Percentiles rank a stretch among this genome's conserved stretches.
Conservation (phyloP, 2,113 vertebrate species). For the Tyrannus savana region DNA sequence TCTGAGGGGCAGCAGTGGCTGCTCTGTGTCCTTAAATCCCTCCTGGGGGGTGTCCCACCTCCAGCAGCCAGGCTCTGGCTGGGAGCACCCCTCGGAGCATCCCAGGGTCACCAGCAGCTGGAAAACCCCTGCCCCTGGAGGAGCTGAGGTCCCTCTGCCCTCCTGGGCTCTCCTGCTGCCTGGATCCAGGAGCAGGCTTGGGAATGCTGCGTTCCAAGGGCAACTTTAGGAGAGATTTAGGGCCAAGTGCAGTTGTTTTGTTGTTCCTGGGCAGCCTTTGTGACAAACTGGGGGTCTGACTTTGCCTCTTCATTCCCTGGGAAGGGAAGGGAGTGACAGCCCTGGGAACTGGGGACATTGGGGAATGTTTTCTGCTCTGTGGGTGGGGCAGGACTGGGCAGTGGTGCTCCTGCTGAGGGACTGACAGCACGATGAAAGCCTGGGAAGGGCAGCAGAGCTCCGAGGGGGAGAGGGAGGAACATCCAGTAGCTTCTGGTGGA, state of each 20-base stretch:
- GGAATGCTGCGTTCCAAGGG: too few relatives aligned
- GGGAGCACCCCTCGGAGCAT: neutral
- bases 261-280: neutral
- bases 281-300: neutral
- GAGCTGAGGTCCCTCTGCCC: neutral
- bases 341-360: neutral
- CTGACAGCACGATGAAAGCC: neutral
- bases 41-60: neutral
- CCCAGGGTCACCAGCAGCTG: neutral
- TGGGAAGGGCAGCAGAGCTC: neutral
- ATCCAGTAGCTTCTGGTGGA: slow-evolving; percentile 51
- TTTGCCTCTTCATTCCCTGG: neutral
- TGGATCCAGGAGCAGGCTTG: neutral
- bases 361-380: neutral
- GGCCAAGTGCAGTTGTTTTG: neutral
- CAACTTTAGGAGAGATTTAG: neutral
- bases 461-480: neutral
- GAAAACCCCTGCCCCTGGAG: neutral
- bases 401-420: neutral
- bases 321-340: neutral
- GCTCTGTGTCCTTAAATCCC: neutral
- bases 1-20: neutral
- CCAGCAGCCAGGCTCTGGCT: neutral
- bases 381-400: neutral
- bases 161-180: neutral